A percentile compares a stretch with the other conserved stretches of the same genome.
Conservation (phyloP, 2,113 vertebrate species). For the Myiagra hebetior region DNA sequence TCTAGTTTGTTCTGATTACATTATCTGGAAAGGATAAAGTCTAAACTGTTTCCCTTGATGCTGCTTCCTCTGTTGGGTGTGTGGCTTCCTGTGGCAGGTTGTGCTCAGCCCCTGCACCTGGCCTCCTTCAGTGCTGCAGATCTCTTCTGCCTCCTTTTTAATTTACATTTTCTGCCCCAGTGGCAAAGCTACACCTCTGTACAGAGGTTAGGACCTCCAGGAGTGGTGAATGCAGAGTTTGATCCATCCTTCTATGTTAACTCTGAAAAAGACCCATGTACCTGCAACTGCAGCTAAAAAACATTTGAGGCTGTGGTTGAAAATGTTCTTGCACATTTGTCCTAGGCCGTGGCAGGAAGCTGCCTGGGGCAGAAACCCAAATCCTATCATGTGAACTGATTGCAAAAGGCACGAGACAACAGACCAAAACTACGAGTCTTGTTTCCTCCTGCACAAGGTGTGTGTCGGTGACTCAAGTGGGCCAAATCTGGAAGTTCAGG, state of each 20-base stretch:
- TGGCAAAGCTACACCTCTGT: neutral
- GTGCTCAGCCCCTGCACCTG: neutral
- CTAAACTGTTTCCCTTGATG: neutral
- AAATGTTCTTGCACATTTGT: neutral
- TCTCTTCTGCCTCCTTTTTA: neutral
- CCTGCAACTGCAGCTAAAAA: neutral
- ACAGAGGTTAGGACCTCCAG: neutral
- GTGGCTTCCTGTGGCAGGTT: neutral
- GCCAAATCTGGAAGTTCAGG: neutral
- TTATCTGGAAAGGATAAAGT: neutral
- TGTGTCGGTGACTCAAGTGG: accelerated
- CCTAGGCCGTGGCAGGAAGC: neutral
- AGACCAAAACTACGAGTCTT: neutral
- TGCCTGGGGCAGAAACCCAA: neutral
- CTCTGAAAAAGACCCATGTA: neutral
- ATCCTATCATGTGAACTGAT: neutral
- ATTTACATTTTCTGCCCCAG: neutral
- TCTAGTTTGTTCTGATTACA: neutral
- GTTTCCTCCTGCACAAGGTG: neutral
- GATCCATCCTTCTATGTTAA: neutral
- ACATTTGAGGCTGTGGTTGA: neutral
- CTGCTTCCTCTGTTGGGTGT: neutral
- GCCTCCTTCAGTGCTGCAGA: neutral
- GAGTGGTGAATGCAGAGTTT: neutral
- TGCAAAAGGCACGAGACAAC: neutral